These are phyloP conservation scores for Enteromius treurensis DNA, from an alignment of 2,797 vertebrate genomes.

Conservation along the genomic window DNA sequence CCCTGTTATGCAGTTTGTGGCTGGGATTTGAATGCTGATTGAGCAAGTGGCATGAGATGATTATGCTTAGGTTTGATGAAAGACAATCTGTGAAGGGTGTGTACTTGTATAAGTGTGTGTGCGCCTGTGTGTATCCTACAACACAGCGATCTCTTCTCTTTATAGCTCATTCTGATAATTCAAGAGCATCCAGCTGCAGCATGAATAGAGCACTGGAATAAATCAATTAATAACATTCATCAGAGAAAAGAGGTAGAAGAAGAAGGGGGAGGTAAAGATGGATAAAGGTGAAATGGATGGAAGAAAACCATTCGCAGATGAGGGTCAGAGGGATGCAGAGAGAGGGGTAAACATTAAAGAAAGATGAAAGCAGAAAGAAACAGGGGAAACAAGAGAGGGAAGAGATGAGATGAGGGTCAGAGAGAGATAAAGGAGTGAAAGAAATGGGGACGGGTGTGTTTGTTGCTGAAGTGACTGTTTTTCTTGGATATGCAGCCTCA, in stretches of 20 bases:
- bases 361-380: constrained; percentile 22
- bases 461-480: constrained; percentile 48
- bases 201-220: constrained; percentile 54
- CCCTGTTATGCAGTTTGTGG: constrained; percentile 3
- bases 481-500: constrained; percentile 27
- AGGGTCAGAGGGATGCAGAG: constrained; percentile 28
- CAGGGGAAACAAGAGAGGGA: not conserved
- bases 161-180: constrained; percentile 44
- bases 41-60: constrained; percentile 43
- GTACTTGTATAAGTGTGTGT: constrained; percentile 7
- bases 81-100: constrained; percentile 43
- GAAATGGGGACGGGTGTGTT: constrained; percentile 3
- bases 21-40: constrained; percentile 41
- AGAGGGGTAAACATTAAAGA: constrained; percentile 17
- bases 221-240: constrained; percentile 52
- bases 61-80: constrained; percentile 50
- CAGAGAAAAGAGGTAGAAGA: constrained; percentile 22
- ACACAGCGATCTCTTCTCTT: constrained; percentile 41
- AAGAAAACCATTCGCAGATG: constrained; percentile 8
- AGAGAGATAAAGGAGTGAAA: constrained; percentile 10
- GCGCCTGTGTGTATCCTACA: constrained; percentile 18
- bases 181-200: constrained; percentile 56
- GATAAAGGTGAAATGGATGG: constrained; percentile 13
- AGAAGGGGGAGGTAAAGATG: constrained; percentile 35
- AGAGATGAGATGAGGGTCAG: constrained; percentile 11